Percentiles rank a stretch among this genome's conserved stretches.
Evolutionary conservation across 92 coral and sea anemone genomes (phyloP).

Genomic region (Desmophyllum pertusum): DNA sequence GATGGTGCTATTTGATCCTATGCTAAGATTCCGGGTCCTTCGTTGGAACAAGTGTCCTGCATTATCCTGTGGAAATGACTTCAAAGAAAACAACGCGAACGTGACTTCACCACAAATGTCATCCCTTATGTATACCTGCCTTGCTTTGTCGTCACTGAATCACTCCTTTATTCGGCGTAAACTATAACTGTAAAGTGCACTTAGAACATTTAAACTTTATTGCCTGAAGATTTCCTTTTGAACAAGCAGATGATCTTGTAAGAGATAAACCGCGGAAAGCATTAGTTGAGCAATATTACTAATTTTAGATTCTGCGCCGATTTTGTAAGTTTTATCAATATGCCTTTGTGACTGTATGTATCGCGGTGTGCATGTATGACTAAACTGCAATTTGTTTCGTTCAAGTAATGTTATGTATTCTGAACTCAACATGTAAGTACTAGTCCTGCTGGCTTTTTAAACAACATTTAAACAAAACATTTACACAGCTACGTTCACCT

Average conservation of each 20-base stretch:
- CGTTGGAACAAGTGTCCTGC: constrained; percentile 15
- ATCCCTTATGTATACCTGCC: background rate
- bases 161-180: background rate
- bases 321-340: background rate
- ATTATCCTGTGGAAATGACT: constrained; percentile 46
- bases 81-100: background rate
- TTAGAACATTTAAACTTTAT: background rate
- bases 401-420: background rate
- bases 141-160: background rate
- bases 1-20: constrained; percentile 8
- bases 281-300: background rate
- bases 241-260: background rate
- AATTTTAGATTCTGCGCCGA: background rate
- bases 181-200: background rate
- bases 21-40: background rate
- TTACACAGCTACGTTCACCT: background rate
- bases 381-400: background rate
- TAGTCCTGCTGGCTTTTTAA: no score
- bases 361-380: no score
- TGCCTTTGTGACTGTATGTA: background rate
- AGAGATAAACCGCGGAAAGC: constrained; percentile 11
- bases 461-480: constrained; percentile 12
- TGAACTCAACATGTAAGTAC: background rate
- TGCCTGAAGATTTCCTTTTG: constrained; percentile 1
- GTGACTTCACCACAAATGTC: background rate